Conservation (phyloP, 2,888 invertebrate genomes). For the Elaeidobius kamerunicus region DNA sequence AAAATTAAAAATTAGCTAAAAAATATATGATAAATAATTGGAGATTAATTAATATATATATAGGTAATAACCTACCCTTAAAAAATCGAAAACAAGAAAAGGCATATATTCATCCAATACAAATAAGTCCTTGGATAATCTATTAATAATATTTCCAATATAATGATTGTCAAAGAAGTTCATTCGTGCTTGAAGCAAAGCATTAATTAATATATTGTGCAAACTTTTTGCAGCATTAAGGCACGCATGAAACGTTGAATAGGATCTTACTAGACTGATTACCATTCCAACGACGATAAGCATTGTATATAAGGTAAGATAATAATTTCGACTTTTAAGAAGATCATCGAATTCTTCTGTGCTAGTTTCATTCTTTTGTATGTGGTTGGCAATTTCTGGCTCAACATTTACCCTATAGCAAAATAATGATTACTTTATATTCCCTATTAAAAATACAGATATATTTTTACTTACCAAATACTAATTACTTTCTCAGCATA, state of each 20-base stretch:
- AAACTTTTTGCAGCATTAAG: constrained; percentile 45
- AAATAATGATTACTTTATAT: neutral
- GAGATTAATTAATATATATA: neutral
- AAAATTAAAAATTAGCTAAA: constrained; percentile 56
- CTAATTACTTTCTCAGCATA: constrained; percentile 39
- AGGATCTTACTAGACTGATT: constrained; percentile 28
- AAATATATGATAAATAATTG: constrained; percentile 13
- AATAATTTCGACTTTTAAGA: constrained; percentile 21
- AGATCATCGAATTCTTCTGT: constrained; percentile 25
- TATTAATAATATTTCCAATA: constrained; percentile 50
- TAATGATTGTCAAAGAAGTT: constrained; percentile 45
- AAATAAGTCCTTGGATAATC: constrained; percentile 69
- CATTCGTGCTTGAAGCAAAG: constrained; percentile 55
- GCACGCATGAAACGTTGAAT: constrained; percentile 33
- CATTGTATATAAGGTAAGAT: constrained; percentile 30
- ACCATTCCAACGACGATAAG: constrained; percentile 26
- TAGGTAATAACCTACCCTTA: constrained; percentile 31
- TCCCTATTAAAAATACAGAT: constrained; percentile 32
- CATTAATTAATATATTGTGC: constrained; percentile 59
- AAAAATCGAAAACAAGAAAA: constrained; percentile 33
- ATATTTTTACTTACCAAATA: constrained; percentile 36
- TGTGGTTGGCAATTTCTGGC: constrained; percentile 26
- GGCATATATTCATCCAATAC: constrained; percentile 54
- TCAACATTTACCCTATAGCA: constrained; percentile 37
- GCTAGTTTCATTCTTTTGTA: constrained; percentile 28